Evolutionary conservation across 1,140 invertebrate genomes (phyloP).

Genomic region (Drosophila paulistorum): DNA sequence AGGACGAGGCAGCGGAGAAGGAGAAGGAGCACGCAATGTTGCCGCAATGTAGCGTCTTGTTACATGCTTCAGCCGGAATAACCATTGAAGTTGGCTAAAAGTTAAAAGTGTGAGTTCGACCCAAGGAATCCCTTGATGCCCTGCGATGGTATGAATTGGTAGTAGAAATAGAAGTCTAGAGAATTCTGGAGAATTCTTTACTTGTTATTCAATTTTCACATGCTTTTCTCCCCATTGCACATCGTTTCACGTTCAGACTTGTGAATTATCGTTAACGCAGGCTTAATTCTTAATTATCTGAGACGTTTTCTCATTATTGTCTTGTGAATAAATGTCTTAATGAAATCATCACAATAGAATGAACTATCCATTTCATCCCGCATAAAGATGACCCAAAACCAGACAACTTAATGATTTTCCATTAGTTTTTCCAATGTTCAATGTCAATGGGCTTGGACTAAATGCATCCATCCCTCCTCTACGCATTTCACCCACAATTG

Average conservation of each 20-base stretch:
- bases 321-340: background rate
- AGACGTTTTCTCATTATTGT: background rate
- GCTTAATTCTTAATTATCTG: background rate
- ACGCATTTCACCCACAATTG: slow-evolving; percentile 12
- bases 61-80: slow-evolving; percentile 31
- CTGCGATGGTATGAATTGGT: too few relatives aligned
- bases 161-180: too few relatives aligned
- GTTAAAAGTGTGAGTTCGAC: background rate
- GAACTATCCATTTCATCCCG: background rate
- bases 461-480: background rate
- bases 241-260: too few relatives aligned
- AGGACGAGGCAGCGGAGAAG: background rate
- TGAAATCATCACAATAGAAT: too few relatives aligned
- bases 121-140: background rate
- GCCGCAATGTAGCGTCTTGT: slow-evolving; percentile 69
- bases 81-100: too few relatives aligned
- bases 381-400: background rate
- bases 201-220: too few relatives aligned
- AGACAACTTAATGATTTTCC: slow-evolving; percentile 36
- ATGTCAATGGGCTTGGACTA: slow-evolving; percentile 56
- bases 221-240: too few relatives aligned
- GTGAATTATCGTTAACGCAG: background rate
- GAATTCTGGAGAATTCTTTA: too few relatives aligned
- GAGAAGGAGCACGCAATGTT: slow-evolving; percentile 29
- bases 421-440: slow-evolving; percentile 29